Percentiles rank a stretch among this genome's conserved stretches.
These are phyloP conservation scores for Phrynocephalus forsythii DNA, from an alignment of 2,797 vertebrate genomes.

Conservation along the genomic window DNA sequence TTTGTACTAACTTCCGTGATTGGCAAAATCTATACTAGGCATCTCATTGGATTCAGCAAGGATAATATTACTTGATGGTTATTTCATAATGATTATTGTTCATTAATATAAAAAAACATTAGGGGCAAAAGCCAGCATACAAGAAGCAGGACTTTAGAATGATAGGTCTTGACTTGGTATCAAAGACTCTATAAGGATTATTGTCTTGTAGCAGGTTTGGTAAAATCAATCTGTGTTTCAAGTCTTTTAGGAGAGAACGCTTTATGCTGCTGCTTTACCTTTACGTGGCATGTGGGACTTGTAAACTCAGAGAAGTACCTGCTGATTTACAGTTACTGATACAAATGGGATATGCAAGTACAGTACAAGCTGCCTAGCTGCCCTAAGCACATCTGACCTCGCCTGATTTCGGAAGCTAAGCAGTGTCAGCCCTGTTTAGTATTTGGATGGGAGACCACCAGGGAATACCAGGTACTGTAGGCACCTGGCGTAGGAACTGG, in stretches of 20 bases:
- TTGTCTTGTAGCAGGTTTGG: background rate
- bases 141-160: background rate
- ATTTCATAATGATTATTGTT: background rate
- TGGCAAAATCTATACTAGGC: background rate
- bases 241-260: background rate
- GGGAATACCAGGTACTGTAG: too few species aligned
- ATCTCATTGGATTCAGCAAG: background rate
- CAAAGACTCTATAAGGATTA: background rate
- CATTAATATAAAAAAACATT: background rate
- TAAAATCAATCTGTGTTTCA: background rate
- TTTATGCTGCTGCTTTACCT: background rate
- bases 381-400: too few species aligned
- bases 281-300: background rate
- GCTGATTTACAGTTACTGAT: too few species aligned
- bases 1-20: background rate
- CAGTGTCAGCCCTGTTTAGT: too few species aligned
- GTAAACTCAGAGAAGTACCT: background rate
- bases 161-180: background rate
- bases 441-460: too few species aligned
- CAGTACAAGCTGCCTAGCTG: too few species aligned
- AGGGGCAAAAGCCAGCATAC: background rate
- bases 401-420: too few species aligned
- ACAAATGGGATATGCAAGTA: too few species aligned
- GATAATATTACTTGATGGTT: background rate
- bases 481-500: too few species aligned